Percentiles rank a stretch among this genome's conserved stretches.
Evolutionary conservation across 2,888 invertebrate species (phyloP).

Genomic region (Hypsopygia costalis): DNA sequence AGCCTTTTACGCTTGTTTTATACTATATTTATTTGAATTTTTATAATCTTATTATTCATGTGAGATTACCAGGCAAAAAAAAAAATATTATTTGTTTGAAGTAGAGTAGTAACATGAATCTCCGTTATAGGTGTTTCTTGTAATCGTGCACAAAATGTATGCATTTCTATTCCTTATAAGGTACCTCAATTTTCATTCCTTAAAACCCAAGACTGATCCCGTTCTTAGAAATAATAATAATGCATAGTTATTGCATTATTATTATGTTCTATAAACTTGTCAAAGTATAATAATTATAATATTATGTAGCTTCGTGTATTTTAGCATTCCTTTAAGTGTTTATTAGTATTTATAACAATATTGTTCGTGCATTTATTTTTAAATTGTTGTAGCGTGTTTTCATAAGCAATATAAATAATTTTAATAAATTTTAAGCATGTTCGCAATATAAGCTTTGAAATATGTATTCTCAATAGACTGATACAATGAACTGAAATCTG

Average conservation of each 20-base stretch:
- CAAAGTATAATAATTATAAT: background rate
- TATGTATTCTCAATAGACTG: too few relatives aligned
- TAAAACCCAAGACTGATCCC: conserved; percentile 26
- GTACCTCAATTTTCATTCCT: conserved; percentile 23
- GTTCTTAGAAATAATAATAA: background rate
- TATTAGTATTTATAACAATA: background rate
- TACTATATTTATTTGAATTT: too few relatives aligned
- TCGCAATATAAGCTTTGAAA: too few relatives aligned
- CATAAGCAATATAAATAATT: background rate
- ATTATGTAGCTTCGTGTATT: background rate
- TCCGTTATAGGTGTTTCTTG: background rate
- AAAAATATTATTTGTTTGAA: too few relatives aligned
- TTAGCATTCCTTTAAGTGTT: background rate
- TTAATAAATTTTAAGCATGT: background rate
- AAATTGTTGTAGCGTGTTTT: background rate
- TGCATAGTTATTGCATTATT: background rate
- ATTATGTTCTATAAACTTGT: background rate
- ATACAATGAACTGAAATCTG: too few relatives aligned
- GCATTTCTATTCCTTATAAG: conserved; percentile 7
- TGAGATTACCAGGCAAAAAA: too few relatives aligned
- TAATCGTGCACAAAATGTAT: conserved; percentile 7
- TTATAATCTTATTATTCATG: too few relatives aligned
- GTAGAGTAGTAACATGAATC: background rate
- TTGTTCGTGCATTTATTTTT: conserved; percentile 7
- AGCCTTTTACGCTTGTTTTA: too few relatives aligned